Percentiles rank a stretch among this genome's conserved stretches.
These are phyloP conservation scores for Turritopsis dohrnii DNA, from an alignment of 30 jellyfish, hydroid and myxozoan genomes.

Conservation along the genomic window DNA sequence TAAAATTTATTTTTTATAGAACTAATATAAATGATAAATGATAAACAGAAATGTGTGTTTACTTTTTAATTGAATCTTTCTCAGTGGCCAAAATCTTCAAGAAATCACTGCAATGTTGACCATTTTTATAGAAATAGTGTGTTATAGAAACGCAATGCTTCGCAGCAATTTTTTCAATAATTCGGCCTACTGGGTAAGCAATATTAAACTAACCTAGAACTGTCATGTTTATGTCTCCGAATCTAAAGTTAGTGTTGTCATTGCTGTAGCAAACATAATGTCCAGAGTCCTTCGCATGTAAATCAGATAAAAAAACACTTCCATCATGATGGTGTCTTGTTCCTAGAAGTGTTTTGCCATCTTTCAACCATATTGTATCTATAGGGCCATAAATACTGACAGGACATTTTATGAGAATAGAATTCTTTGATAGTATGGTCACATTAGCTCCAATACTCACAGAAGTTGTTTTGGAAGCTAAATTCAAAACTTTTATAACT, in stretches of 20 bases:
- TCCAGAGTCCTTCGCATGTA: slow-evolving; percentile 72
- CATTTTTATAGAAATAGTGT: too few relatives aligned
- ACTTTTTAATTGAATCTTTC: too few relatives aligned
- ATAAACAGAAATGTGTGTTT: too few relatives aligned
- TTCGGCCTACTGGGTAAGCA: too few relatives aligned
- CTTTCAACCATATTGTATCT: slow-evolving; percentile 46
- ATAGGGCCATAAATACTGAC: slow-evolving; percentile 26
- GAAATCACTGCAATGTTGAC: too few relatives aligned
- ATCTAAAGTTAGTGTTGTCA: slow-evolving; percentile 17
- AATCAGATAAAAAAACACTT: slow-evolving; percentile 26
- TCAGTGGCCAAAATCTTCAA: too few relatives aligned
- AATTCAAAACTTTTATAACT: not conserved
- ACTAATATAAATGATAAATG: too few relatives aligned
- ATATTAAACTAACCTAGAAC: slow-evolving; percentile 21
- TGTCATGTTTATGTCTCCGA: slow-evolving; percentile 12
- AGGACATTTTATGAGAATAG: slow-evolving; percentile 18
- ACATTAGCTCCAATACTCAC: slow-evolving; percentile 29
- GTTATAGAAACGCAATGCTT: not conserved
- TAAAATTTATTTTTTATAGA: too few relatives aligned
- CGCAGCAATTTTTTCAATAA: not conserved
- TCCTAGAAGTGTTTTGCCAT: slow-evolving; percentile 38
- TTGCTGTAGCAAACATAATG: slow-evolving; percentile 45
- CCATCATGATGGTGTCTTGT: slow-evolving; percentile 31
- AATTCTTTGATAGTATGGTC: slow-evolving; percentile 11
- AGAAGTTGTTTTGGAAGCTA: slow-evolving; percentile 1